phyloP scores from a whole-genome alignment of 2,888 invertebrate genomes.

The Globia sparganii region DNA sequence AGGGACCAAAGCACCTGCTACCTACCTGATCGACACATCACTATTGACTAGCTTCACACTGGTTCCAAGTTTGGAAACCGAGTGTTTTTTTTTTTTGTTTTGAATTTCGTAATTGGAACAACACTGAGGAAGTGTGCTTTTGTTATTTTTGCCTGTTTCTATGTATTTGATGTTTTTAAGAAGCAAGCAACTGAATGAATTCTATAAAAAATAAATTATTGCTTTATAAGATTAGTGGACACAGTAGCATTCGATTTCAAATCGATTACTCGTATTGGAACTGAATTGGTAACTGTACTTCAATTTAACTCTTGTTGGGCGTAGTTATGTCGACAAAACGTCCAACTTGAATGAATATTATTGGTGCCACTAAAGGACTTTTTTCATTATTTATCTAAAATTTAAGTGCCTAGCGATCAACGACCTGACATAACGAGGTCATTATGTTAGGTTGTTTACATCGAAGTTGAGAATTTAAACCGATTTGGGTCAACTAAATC shows the following conservation, averaged over 20 bases:
- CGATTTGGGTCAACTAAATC: constrained; percentile 32
- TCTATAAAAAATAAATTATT: not conserved
- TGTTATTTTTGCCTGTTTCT: not conserved
- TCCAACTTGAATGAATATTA: not conserved
- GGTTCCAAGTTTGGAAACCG: constrained; percentile 29
- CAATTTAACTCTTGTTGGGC: not conserved
- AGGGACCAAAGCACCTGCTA: constrained; percentile 78
- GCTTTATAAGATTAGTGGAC: not conserved
- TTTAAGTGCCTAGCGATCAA: not conserved
- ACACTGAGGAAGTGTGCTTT: not conserved
- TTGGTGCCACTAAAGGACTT: not conserved
- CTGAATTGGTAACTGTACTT: not conserved
- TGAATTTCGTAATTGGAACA: constrained; percentile 18
- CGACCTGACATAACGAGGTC: constrained; percentile 1
- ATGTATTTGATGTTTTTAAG: not conserved
- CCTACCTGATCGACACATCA: constrained; percentile 75
- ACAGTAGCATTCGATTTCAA: not conserved
- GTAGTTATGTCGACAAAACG: not conserved
- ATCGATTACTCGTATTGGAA: constrained; percentile 8
- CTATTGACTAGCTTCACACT: constrained; percentile 59
- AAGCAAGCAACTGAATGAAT: not conserved
- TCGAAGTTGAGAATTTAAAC: constrained; percentile 15
- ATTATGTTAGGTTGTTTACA: constrained; percentile 20
- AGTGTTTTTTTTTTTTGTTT: constrained; percentile 6
- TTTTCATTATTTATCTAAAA: constrained; percentile 12